A percentile compares a stretch with the other conserved stretches of the same genome.
phyloP scores from a whole-genome alignment of 30 jellyfish, hydroid and myxozoan genomes.

The Chrysaora quinquecirrha region DNA sequence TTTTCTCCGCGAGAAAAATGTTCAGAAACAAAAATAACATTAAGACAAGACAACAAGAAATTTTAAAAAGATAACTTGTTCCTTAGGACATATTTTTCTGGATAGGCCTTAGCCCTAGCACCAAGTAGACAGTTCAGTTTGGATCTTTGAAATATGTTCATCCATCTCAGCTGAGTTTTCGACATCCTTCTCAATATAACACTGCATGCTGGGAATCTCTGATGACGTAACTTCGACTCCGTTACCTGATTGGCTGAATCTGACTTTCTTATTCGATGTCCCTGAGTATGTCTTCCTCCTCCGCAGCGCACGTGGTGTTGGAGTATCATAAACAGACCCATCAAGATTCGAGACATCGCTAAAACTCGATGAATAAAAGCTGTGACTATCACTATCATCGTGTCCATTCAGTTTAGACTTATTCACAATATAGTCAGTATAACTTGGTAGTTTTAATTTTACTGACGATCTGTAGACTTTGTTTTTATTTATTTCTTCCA shows the following conservation, averaged over 20 bases:
- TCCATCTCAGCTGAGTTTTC: neutral
- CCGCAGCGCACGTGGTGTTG: conserved; percentile 64
- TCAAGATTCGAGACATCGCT: conserved; percentile 13
- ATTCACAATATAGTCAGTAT: conserved; percentile 23
- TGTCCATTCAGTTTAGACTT: neutral
- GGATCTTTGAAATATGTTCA: no score
- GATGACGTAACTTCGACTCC: no score
- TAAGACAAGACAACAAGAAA: no score
- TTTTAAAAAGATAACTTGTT: no score
- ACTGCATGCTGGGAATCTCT: neutral
- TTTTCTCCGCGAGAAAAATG: no score
- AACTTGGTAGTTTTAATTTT: conserved; percentile 25
- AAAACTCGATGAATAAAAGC: neutral
- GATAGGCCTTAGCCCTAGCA: conserved; percentile 42
- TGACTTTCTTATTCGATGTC: conserved; percentile 34
- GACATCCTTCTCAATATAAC: neutral
- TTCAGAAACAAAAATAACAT: no score
- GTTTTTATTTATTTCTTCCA: neutral
- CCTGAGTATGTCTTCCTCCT: conserved; percentile 62
- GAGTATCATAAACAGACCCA: conserved; percentile 25
- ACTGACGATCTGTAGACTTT: neutral
- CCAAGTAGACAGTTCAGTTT: conserved; percentile 50
- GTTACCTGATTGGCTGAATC: conserved; percentile 19
- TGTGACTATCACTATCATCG: conserved; percentile 4
- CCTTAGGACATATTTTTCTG: no score